phyloP scores from a whole-genome alignment of 2,113 vertebrate genomes.

The Lepus americanus region DNA sequence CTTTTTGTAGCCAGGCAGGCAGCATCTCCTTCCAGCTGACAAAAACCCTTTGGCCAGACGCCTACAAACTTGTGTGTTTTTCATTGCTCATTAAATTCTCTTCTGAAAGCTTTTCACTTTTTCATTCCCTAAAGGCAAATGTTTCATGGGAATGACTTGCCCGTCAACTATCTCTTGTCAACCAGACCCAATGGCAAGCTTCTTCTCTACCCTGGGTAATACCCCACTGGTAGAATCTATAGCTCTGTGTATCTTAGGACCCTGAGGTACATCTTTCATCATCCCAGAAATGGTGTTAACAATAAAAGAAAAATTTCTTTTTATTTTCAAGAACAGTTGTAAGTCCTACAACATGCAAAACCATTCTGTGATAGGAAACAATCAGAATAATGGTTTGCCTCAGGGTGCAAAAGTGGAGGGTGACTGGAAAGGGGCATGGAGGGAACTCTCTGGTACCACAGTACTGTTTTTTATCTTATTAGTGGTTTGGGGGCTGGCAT shows the following conservation, averaged over 20 bases:
- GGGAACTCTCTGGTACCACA: conserved; percentile 27
- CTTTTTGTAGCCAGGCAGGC: background rate
- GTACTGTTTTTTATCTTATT: background rate
- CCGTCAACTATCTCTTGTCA: background rate
- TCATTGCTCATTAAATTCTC: conserved; percentile 37
- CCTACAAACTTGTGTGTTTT: conserved; percentile 26
- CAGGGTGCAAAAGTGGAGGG: background rate
- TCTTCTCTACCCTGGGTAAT: background rate
- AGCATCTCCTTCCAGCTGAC: conserved; percentile 33
- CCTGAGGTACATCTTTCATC: background rate
- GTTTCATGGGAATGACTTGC: background rate
- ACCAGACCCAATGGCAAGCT: background rate
- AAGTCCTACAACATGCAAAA: conserved; percentile 53
- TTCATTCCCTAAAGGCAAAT: conserved; percentile 14
- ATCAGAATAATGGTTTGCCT: background rate
- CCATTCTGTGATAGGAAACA: background rate
- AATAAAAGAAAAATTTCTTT: conserved; percentile 40
- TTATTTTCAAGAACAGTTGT: conserved; percentile 15
- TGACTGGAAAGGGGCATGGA: background rate
- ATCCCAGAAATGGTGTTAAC: background rate
- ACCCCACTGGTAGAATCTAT: background rate
- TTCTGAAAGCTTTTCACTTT: conserved; percentile 50
- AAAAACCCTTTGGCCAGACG: conserved; percentile 49
- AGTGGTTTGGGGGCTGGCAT: background rate
- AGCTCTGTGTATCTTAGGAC: background rate